phyloP scores from a whole-genome alignment of 2,797 vertebrate genomes.

The Leucoraja ocellata region DNA sequence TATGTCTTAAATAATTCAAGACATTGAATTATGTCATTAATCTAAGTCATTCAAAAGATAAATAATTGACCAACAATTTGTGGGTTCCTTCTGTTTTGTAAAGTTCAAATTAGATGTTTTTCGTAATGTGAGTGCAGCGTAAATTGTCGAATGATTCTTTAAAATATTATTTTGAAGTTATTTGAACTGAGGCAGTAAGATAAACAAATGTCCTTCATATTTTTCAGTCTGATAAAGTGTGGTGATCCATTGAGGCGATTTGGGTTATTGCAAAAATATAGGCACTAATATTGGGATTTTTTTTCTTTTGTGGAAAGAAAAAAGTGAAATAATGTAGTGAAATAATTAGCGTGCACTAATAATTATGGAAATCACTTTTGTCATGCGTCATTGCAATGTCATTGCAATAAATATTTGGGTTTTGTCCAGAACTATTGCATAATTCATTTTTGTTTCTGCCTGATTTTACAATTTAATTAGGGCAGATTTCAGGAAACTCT shows the following conservation, averaged over 20 bases:
- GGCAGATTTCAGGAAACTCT: slow-evolving; percentile 35
- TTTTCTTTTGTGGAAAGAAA: background rate
- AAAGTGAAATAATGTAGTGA: background rate
- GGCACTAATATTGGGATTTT: background rate
- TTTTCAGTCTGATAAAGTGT: background rate
- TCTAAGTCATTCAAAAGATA: background rate
- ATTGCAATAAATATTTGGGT: slow-evolving; percentile 37
- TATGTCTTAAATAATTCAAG: no score
- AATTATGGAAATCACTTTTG: background rate
- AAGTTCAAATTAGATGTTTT: background rate
- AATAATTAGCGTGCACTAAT: background rate
- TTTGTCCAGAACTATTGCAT: slow-evolving; percentile 41
- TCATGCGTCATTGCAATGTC: background rate
- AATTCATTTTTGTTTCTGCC: slow-evolving; percentile 42
- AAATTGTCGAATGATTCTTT: background rate
- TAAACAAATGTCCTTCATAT: background rate
- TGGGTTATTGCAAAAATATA: background rate
- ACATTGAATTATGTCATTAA: no score
- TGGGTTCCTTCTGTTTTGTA: background rate
- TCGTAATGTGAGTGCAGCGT: background rate
- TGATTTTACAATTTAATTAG: slow-evolving; percentile 44
- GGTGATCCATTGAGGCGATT: background rate
- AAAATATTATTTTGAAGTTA: background rate
- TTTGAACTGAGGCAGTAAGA: background rate
- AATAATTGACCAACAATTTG: background rate